Conservation (phyloP, 2,888 invertebrate species). For the Rhogogaster chlorosoma region DNA sequence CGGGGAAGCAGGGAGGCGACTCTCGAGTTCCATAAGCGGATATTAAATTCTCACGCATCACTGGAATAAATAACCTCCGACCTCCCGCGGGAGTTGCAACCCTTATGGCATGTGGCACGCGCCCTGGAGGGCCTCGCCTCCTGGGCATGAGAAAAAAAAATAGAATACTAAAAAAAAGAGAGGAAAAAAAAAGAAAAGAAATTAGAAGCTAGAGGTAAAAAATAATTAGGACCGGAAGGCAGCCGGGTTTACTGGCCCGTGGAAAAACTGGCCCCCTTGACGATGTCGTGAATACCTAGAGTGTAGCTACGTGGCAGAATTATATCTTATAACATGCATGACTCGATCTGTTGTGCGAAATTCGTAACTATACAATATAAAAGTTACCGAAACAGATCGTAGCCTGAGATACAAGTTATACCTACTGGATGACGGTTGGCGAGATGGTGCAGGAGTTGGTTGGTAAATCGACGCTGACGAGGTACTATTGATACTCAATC, state of each 20-base stretch:
- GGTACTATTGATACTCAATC: constrained; percentile 32
- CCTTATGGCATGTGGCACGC: constrained; percentile 48
- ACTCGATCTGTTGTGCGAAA: constrained; percentile 5
- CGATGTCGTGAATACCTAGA: not conserved
- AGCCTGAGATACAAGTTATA: not conserved
- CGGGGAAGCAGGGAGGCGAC: not conserved
- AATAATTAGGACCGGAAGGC: constrained; percentile 43
- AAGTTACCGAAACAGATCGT: not conserved
- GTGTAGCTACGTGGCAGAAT: not conserved
- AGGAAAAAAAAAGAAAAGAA: not conserved
- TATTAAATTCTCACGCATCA: constrained; percentile 47
- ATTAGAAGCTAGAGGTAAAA: not conserved
- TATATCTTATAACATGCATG: not conserved
- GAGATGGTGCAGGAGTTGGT: not conserved
- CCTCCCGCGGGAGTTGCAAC: constrained; percentile 41
- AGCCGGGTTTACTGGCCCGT: constrained; percentile 31
- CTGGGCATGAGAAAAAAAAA: not conserved
- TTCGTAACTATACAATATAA: not conserved
- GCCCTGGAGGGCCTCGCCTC: constrained; percentile 35
- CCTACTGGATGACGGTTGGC: not conserved
- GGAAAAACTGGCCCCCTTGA: constrained; percentile 16
- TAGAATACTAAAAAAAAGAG: not conserved
- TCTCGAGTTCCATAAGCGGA: constrained; percentile 29
- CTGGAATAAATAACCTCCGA: not conserved
- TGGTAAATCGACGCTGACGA: constrained; percentile 15